Conservation (phyloP, 1,140 invertebrate species). For the Bombus cullumanus region DNA sequence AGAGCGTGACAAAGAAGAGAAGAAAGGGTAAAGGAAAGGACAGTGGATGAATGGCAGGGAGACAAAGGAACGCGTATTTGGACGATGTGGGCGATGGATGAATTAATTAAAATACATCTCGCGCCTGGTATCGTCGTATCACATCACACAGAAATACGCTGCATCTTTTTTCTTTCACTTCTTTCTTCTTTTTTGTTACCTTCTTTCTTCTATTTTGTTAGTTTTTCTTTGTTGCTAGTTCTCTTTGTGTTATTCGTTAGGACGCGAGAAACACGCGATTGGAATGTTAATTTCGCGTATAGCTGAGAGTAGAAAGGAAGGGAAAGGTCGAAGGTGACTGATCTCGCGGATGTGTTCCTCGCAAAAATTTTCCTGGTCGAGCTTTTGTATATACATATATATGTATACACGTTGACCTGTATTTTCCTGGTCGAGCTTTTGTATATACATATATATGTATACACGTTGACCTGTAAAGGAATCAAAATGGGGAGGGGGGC, state of each 20-base stretch:
- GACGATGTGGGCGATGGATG: background rate
- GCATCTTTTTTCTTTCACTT: background rate
- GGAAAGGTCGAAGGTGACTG: background rate
- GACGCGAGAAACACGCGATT: background rate
- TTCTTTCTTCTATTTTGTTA: background rate
- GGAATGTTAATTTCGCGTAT: background rate
- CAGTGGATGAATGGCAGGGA: background rate
- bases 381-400: slow-evolving; percentile 1
- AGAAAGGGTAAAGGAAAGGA: no score
- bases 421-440: background rate
- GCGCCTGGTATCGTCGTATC: no score
- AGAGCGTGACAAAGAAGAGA: background rate
- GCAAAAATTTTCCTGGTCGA: background rate
- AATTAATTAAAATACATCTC: background rate
- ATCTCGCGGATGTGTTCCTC: background rate
- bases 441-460: background rate
- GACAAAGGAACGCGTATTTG: background rate
- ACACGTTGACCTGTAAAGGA: background rate
- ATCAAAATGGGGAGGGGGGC: background rate
- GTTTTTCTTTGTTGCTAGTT: background rate
- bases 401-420: background rate
- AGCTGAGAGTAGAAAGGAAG: background rate
- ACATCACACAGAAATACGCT: background rate
- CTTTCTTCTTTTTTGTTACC: background rate
- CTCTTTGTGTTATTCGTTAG: background rate